These are phyloP conservation scores for Elaeidobius kamerunicus DNA, from an alignment of 2,888 invertebrate genomes.

Conservation along the genomic window DNA sequence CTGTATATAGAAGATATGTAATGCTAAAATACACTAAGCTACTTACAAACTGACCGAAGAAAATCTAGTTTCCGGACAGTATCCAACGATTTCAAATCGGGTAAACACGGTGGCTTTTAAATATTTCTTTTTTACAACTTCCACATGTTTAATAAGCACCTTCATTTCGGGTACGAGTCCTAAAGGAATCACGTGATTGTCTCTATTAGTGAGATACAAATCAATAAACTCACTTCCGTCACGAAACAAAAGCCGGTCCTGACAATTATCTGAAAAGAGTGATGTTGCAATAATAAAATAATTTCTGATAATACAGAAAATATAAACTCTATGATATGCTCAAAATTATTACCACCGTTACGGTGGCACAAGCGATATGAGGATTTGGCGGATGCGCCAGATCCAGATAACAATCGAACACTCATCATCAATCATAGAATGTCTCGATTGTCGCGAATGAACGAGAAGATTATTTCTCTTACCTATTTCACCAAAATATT, in stretches of 20 bases:
- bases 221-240: background rate
- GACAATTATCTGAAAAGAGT: slow-evolving; percentile 7
- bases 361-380: too few relatives aligned
- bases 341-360: too few relatives aligned
- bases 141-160: slow-evolving; percentile 14
- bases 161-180: slow-evolving; percentile 14
- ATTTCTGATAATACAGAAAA: too few relatives aligned
- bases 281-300: background rate
- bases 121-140: slow-evolving; percentile 14
- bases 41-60: slow-evolving; percentile 20
- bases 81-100: slow-evolving; percentile 15
- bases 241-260: background rate
- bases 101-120: slow-evolving; percentile 17
- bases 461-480: too few relatives aligned
- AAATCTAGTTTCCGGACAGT: slow-evolving; percentile 6
- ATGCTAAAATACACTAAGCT: too few relatives aligned
- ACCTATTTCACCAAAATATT: slow-evolving; percentile 18
- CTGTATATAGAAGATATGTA: too few relatives aligned
- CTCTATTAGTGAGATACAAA: slow-evolving; percentile 16
- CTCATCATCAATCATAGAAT: too few relatives aligned
- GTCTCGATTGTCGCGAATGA: too few relatives aligned
- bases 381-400: too few relatives aligned
- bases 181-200: slow-evolving; percentile 12
- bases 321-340: too few relatives aligned
- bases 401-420: too few relatives aligned